Evolutionary conservation across 2,113 vertebrate species (phyloP).

Genomic region (Actenoides hombroni): DNA sequence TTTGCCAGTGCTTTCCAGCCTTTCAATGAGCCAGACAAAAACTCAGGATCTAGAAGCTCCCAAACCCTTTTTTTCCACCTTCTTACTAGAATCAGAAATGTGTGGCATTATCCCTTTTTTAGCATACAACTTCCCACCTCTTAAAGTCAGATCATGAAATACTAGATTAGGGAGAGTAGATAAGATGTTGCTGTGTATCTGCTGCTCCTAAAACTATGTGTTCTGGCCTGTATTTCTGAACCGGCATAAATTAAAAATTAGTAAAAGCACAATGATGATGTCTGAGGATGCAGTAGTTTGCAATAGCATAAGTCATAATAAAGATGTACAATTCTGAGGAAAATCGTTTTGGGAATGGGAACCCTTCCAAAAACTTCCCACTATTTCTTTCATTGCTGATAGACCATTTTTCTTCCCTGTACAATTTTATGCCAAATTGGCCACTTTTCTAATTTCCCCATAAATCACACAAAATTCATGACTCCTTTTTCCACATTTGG

Average conservation of each 20-base stretch:
- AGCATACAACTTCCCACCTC: neutral
- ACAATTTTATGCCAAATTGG: neutral
- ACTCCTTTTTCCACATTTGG: neutral
- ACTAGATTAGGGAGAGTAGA: neutral
- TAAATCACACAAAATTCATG: neutral
- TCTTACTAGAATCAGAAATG: neutral
- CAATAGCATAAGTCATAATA: neutral
- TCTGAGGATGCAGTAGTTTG: slow-evolving; percentile 2
- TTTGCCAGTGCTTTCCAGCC: neutral
- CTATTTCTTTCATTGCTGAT: slow-evolving; percentile 26
- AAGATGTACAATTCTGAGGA: neutral
- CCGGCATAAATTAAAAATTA: neutral
- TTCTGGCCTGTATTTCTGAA: neutral
- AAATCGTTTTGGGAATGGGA: neutral
- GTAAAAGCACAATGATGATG: neutral
- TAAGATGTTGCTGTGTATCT: neutral
- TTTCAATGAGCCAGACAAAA: neutral
- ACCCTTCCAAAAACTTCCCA: slow-evolving; percentile 26
- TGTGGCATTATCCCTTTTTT: neutral
- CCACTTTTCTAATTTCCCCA: slow-evolving; percentile 16
- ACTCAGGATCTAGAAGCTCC: neutral
- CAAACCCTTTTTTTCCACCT: neutral
- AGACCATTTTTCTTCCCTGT: slow-evolving; percentile 8
- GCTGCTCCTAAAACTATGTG: neutral
- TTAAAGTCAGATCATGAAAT: neutral